phyloP scores from a whole-genome alignment of 2,113 vertebrate genomes.

The Alces alces region DNA sequence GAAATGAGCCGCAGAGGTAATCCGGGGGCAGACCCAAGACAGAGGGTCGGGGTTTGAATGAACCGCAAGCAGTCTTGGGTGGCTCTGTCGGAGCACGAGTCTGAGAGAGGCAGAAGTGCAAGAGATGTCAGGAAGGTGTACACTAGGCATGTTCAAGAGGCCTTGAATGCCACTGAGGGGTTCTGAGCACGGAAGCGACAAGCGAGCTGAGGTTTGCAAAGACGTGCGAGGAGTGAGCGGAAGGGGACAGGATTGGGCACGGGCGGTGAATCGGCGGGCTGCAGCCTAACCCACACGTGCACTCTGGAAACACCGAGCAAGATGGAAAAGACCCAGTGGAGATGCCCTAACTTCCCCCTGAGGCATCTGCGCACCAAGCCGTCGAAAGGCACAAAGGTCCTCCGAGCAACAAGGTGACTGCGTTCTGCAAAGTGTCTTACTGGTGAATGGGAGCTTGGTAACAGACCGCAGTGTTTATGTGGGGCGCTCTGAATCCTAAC shows the following conservation, averaged over 20 bases:
- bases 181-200: not conserved
- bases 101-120: not conserved
- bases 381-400: not conserved
- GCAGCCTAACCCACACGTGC: fast-evolving
- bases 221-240: not conserved
- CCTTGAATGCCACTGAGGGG: not conserved
- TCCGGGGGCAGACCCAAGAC: not conserved
- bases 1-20: not conserved
- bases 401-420: not conserved
- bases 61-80: not conserved
- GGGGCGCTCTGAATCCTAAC: not conserved
- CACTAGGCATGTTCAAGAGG: not conserved
- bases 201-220: not conserved
- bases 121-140: not conserved
- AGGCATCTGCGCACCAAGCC: not conserved
- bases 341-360: not conserved
- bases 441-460: not conserved
- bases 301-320: not conserved
- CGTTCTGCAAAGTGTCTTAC: not conserved
- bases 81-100: not conserved
- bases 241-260: not conserved
- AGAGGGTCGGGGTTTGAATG: not conserved
- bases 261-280: not conserved
- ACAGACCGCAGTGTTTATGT: not conserved
- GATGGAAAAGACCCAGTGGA: not conserved